A percentile compares a stretch with the other conserved stretches of the same genome.
phyloP scores from a whole-genome alignment of 2,113 vertebrate species.

The Sus scrofa region T2T-Sscrofa CM000816.6:48529001-48529500 shows the following conservation, averaged over 20 bases:
- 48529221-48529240: neutral
- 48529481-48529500: too few relatives aligned
- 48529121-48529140: neutral
- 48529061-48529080: neutral
- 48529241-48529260: conserved; percentile 19
- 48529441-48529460: neutral
- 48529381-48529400: neutral
- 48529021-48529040: neutral
- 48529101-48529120: neutral
- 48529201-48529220: neutral
- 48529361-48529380: neutral
- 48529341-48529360: neutral
- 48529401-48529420: neutral
- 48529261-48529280: neutral
- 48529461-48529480: neutral
- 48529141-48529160: neutral
- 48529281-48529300: neutral
- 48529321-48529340: neutral
- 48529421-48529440: neutral
- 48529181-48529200: neutral
- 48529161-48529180: neutral
- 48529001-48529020: neutral
- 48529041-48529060: neutral
- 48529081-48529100: neutral
- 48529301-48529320: neutral